Evolutionary conservation across 2,888 invertebrate species (phyloP).

Genomic region (Miltochrista miniata): DNA sequence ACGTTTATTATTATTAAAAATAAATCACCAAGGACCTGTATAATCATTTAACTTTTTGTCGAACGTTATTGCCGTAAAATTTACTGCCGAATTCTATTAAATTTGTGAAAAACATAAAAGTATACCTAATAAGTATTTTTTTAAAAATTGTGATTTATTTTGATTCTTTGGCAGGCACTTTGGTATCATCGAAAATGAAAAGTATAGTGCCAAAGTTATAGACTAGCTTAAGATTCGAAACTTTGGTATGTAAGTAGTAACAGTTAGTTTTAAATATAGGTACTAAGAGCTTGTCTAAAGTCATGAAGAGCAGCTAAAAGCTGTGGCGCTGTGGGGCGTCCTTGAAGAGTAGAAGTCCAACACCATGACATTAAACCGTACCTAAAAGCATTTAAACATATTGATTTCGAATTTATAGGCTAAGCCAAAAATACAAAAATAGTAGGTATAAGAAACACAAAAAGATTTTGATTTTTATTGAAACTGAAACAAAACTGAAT

Average conservation of each 20-base stretch:
- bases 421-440: not conserved
- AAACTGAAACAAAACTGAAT: not conserved
- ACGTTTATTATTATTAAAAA: too few species aligned
- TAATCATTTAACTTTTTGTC: too few species aligned
- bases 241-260: constrained; percentile 13
- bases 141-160: constrained; percentile 12
- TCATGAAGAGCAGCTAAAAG: constrained; percentile 88
- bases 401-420: not conserved
- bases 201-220: constrained; percentile 35
- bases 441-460: not conserved
- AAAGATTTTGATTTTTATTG: not conserved
- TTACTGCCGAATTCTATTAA: too few species aligned
- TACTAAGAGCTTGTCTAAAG: constrained; percentile 88
- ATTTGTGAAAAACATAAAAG: too few species aligned
- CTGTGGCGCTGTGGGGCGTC: constrained; percentile 88
- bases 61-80: too few species aligned
- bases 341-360: constrained; percentile 86
- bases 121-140: not conserved
- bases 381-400: constrained; percentile 56
- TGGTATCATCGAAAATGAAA: constrained; percentile 47
- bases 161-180: constrained; percentile 67
- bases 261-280: constrained; percentile 81
- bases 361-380: constrained; percentile 90
- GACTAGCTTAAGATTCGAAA: constrained; percentile 20
- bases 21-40: too few species aligned